These are phyloP conservation scores for Orchesellides sinensis DNA, from an alignment of 2,888 invertebrate genomes.

Conservation along the genomic window DNA sequence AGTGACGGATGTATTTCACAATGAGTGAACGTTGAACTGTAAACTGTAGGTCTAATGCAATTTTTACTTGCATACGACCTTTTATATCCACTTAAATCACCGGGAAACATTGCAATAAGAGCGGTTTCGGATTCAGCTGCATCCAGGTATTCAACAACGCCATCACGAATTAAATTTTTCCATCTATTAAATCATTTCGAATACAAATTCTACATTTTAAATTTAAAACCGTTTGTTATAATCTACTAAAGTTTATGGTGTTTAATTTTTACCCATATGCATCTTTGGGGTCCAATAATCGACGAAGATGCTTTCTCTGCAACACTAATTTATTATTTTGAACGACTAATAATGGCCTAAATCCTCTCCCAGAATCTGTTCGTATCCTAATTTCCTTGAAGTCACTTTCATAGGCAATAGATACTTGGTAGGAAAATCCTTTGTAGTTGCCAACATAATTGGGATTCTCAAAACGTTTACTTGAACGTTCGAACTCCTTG, in stretches of 20 bases:
- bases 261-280: slow-evolving; percentile 30
- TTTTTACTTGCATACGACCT: slow-evolving; percentile 75
- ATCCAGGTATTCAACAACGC: slow-evolving; percentile 82
- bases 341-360: slow-evolving; percentile 81
- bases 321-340: slow-evolving; percentile 80
- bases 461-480: slow-evolving; percentile 73
- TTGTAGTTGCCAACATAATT: slow-evolving; percentile 80
- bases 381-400: slow-evolving; percentile 80
- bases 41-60: slow-evolving; percentile 76
- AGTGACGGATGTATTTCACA: slow-evolving; percentile 83
- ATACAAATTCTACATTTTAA: neutral
- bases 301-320: slow-evolving; percentile 80
- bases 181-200: slow-evolving; percentile 55
- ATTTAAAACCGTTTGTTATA: neutral
- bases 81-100: slow-evolving; percentile 77
- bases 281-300: slow-evolving; percentile 77
- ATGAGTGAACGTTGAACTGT: slow-evolving; percentile 81
- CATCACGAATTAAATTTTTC: slow-evolving; percentile 79
- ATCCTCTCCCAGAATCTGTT: slow-evolving; percentile 82
- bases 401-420: slow-evolving; percentile 53
- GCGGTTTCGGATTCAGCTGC: slow-evolving; percentile 81
- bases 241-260: neutral
- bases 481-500: neutral
- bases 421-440: slow-evolving; percentile 80
- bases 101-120: slow-evolving; percentile 81